Percentiles rank a stretch among this genome's conserved stretches.
Conservation (phyloP, 1,140 invertebrate genomes). For the Ganaspis sp. region DNA sequence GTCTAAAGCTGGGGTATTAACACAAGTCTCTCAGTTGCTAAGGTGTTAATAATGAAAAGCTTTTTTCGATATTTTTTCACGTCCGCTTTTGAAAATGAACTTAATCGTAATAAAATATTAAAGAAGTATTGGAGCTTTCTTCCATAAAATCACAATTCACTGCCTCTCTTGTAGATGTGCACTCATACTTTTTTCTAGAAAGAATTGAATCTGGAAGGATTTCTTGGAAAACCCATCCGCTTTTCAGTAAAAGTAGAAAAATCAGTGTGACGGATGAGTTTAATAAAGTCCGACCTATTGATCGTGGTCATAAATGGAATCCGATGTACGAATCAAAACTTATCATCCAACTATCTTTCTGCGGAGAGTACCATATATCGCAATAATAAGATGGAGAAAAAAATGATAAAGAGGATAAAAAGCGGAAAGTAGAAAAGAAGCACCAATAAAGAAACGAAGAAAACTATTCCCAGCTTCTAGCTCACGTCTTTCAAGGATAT, state of each 20-base stretch:
- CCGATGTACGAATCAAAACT: slow-evolving; percentile 20
- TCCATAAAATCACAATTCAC: slow-evolving; percentile 3
- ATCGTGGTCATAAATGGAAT: slow-evolving; percentile 29
- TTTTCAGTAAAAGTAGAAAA: background rate
- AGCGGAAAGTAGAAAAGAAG: slow-evolving; percentile 38
- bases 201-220: slow-evolving; percentile 1
- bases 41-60: background rate
- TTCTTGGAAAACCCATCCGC: background rate
- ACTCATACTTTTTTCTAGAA: background rate
- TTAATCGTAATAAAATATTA: slow-evolving; percentile 1
- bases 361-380: background rate
- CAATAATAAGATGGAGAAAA: slow-evolving; percentile 3
- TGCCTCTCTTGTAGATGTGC: background rate
- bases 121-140: background rate
- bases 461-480: slow-evolving; percentile 34
- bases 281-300: slow-evolving; percentile 25
- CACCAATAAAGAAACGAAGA: slow-evolving; percentile 40
- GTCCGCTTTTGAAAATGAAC: background rate
- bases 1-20: too few species aligned
- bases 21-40: too few species aligned
- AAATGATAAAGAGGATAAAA: slow-evolving; percentile 40
- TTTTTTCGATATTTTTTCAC: background rate
- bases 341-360: slow-evolving; percentile 3
- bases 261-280: slow-evolving; percentile 20
- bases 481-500: slow-evolving; percentile 51